Conservation (phyloP, 2,797 vertebrate genomes). For the Cynopterus sphinx region DNA sequence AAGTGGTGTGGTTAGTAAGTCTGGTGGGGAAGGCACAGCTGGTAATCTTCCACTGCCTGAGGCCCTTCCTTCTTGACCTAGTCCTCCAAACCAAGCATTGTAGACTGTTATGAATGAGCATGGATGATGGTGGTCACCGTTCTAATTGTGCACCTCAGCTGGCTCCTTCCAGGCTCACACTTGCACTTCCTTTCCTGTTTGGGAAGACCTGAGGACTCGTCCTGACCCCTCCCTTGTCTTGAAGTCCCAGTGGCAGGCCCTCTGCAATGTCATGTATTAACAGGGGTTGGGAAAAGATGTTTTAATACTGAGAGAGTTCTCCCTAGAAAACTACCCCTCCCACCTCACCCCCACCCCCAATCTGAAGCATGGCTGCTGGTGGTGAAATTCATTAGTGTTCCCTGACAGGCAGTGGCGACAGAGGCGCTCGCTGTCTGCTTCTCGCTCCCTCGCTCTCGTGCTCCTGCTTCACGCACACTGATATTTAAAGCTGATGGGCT, state of each 20-base stretch:
- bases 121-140: not conserved
- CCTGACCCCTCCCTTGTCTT: not conserved
- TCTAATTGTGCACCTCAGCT: not conserved
- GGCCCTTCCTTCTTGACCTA: not conserved
- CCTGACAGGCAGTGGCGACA: constrained; percentile 86
- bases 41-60: not conserved
- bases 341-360: constrained; percentile 44
- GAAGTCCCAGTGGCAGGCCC: not conserved
- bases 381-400: constrained; percentile 88
- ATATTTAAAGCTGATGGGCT: constrained; percentile 86
- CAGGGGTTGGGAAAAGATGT: constrained; percentile 79
- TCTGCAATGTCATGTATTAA: constrained; percentile 78
- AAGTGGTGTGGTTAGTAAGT: not conserved
- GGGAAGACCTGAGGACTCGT: not conserved
- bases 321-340: constrained; percentile 60
- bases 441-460: constrained; percentile 82
- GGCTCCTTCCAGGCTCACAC: not conserved
- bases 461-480: constrained; percentile 84
- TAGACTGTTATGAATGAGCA: not conserved
- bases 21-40: not conserved
- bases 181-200: not conserved
- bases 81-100: not conserved
- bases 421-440: constrained; percentile 83
- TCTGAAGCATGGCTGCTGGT: constrained; percentile 82
- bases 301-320: constrained; percentile 76